Percentiles rank a stretch among this genome's conserved stretches.
Conservation (phyloP, 2,888 invertebrate species). For the Pachycephus smyrnensis region DNA sequence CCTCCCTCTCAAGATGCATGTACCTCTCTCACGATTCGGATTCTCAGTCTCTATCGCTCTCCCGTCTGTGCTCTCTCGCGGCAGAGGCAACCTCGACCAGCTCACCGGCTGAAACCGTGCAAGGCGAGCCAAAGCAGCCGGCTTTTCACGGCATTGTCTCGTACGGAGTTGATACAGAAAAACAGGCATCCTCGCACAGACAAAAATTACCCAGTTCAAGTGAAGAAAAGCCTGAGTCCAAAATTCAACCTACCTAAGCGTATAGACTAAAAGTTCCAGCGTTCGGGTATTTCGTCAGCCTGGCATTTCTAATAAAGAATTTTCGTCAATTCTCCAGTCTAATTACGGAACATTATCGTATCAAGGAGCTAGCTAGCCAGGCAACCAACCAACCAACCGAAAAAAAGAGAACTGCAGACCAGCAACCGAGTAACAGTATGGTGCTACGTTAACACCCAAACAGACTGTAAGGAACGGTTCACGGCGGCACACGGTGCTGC, state of each 20-base stretch:
- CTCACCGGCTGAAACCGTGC: conserved; percentile 22
- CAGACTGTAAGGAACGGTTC: not conserved
- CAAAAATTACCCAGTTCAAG: not conserved
- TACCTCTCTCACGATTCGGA: conserved; percentile 20
- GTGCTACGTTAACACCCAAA: conserved; percentile 8
- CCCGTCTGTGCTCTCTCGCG: conserved; percentile 3
- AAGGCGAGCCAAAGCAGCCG: conserved; percentile 8
- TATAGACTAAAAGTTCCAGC: not conserved
- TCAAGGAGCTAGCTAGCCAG: conserved; percentile 5
- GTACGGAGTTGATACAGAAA: not conserved
- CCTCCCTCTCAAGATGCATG: not conserved
- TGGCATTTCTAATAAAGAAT: conserved; percentile 8
- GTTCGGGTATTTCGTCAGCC: not conserved
- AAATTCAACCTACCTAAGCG: not conserved
- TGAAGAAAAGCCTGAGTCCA: not conserved
- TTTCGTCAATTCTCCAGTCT: conserved; percentile 13
- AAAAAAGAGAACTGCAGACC: not conserved
- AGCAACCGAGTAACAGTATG: not conserved
- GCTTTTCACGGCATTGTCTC: conserved; percentile 8
- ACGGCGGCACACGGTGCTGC: conserved; percentile 27
- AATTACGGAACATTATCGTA: not conserved
- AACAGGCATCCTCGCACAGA: not conserved
- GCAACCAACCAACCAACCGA: not conserved
- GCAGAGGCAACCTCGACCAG: conserved; percentile 23
- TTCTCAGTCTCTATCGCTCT: conserved; percentile 27